Base-by-base conservation (phyloP, 2,888 invertebrate species). In the Adelognathus sp. region DNA sequence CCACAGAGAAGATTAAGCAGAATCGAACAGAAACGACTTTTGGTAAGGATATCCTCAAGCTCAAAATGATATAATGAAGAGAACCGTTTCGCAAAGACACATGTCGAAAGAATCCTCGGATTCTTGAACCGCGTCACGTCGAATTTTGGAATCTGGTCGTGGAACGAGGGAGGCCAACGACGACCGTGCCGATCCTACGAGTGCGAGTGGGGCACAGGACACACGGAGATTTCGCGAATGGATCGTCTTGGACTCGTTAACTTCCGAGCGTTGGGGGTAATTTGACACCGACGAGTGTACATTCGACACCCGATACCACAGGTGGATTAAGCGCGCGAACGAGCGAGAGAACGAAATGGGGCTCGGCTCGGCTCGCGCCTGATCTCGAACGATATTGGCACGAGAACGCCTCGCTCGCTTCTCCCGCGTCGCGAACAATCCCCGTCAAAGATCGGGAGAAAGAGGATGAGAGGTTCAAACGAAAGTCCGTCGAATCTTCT, bases 231-330 rank as follows among this genome's bases (percentile, higher is more conserved):
- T 88, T 80, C 83, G 83, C 88, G 87, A 88, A 88, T 87, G 88
- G 86, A 84, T 82, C 85, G 84, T 80, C 83, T 84, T 82, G n/a
- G 84, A 82, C 83, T 81, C 81, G 82, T 88, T 88, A 87, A 86
- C 86, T 86, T 74, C 54, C 61, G 39, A 61, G 78, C 75, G 66
- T 73, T 64, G 56, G 77, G 69, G 81, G 89, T 86, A 89, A 89
- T 87, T 87, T 81, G 88, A 89, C 83, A 89, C 87, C 86, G 79
- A 75, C 63, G 76, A 82, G 83, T 85, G 84, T 82, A 87, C n/a
- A n/a, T 87, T 88, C 84, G 88, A 88, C 86, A 89, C 86, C 84
- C 86, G 88, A 89, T 85, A 89, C 88, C 85, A 85, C 88, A 88
- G 89, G 89, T 89, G 86, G 89, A 89, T 89, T 88, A 88, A 86